Evolutionary conservation across 2,888 invertebrate species (phyloP).

Genomic region (Drosophila paramelanica): DNA sequence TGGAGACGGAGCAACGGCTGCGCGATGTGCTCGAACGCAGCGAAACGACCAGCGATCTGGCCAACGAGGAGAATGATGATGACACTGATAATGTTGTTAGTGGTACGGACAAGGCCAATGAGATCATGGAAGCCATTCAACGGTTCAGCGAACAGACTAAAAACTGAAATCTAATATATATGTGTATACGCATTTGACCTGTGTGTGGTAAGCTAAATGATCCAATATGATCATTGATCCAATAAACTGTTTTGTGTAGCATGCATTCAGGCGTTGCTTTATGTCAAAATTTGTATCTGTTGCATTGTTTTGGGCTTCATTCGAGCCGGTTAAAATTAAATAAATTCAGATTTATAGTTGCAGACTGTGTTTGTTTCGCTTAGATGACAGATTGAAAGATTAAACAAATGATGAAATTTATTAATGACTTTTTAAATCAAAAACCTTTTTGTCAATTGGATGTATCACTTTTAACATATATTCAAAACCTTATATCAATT

Average conservation of each 20-base stretch:
- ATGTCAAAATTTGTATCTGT: not conserved
- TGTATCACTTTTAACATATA: too few species aligned
- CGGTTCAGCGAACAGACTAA: constrained; percentile 22
- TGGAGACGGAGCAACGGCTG: constrained; percentile 70
- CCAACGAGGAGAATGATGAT: constrained; percentile 21
- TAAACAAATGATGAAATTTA: too few species aligned
- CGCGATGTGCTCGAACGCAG: constrained; percentile 56
- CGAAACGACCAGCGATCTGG: constrained; percentile 39
- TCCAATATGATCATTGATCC: not conserved
- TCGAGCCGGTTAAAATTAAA: not conserved
- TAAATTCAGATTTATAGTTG: too few species aligned
- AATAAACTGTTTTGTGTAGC: constrained; percentile 18
- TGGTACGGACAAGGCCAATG: constrained; percentile 28
- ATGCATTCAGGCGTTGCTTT: constrained; percentile 11
- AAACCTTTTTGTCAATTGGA: too few species aligned
- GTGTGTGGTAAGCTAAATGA: constrained; percentile 5
- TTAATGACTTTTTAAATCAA: too few species aligned
- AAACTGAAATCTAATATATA: not conserved
- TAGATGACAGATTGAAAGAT: too few species aligned
- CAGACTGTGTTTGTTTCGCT: too few species aligned
- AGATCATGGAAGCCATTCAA: constrained; percentile 52
- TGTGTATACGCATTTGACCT: constrained; percentile 1
- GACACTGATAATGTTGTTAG: constrained; percentile 11
- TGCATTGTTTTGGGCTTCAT: constrained; percentile 21
- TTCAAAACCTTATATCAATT: too few species aligned